phyloP scores from a whole-genome alignment of 2,113 vertebrate species.

The Malurus cyaneus region DNA sequence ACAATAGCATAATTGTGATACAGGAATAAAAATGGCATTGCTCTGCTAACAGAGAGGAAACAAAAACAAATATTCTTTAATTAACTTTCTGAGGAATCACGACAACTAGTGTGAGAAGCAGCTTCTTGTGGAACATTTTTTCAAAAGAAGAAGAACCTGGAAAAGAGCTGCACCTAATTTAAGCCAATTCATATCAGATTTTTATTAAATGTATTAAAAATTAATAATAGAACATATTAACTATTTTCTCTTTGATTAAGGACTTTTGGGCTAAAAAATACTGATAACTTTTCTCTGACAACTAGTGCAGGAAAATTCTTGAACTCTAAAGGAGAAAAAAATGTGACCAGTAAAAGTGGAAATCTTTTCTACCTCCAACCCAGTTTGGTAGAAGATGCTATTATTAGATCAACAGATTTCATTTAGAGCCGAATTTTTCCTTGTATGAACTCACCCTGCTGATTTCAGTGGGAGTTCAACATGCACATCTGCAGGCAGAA shows the following conservation, averaged over 20 bases:
- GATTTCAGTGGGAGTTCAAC: constrained; percentile 29
- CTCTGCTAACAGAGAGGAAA: not conserved
- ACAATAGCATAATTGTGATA: not conserved
- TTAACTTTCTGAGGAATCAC: not conserved
- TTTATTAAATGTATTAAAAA: not conserved
- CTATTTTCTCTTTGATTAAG: not conserved
- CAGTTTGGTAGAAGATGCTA: not conserved
- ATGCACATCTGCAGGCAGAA: constrained; percentile 7
- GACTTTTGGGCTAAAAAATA: not conserved
- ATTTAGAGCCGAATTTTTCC: constrained; percentile 6
- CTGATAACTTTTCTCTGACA: not conserved
- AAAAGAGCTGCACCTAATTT: not conserved
- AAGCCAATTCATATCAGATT: not conserved
- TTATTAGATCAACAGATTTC: constrained; percentile 37
- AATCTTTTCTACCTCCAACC: not conserved
- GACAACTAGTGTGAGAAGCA: not conserved
- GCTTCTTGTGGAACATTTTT: not conserved
- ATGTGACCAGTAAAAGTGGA: not conserved
- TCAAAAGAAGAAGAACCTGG: not conserved
- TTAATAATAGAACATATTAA: not conserved
- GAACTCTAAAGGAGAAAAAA: not conserved
- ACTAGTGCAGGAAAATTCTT: not conserved
- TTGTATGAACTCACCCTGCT: not conserved
- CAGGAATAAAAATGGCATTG: not conserved
- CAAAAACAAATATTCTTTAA: not conserved